phyloP scores from a whole-genome alignment of 2,113 vertebrate species.

The Xiphophorus hellerii region DNA sequence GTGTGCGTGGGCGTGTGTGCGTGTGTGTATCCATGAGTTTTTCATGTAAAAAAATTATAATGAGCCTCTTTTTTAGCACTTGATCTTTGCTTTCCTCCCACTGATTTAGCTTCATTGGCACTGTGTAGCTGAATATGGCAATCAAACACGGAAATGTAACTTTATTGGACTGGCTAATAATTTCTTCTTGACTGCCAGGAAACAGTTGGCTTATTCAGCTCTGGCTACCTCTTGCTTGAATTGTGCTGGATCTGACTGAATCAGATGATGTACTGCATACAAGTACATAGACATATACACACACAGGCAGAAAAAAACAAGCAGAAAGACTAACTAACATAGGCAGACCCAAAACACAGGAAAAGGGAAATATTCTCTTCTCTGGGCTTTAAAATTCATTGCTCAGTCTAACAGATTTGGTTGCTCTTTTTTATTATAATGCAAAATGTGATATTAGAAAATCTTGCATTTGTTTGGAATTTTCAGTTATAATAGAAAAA shows the following conservation, averaged over 20 bases:
- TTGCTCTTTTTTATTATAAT: neutral
- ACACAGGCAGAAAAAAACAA: slow-evolving; percentile 20
- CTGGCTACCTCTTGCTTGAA: slow-evolving; percentile 51
- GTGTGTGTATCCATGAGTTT: neutral
- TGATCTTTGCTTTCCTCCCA: slow-evolving; percentile 64
- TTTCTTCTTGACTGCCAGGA: slow-evolving; percentile 61
- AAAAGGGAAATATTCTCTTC: neutral
- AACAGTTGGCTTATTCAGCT: slow-evolving; percentile 61
- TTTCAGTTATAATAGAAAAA: neutral
- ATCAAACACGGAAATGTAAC: slow-evolving; percentile 70
- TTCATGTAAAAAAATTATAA: slow-evolving; percentile 26
- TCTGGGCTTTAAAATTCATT: slow-evolving; percentile 34
- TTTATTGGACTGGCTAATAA: slow-evolving; percentile 72
- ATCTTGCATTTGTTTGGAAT: slow-evolving; percentile 1
- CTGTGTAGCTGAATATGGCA: slow-evolving; percentile 62
- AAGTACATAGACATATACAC: slow-evolving; percentile 35
- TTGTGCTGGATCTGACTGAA: slow-evolving; percentile 43
- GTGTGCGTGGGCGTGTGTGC: neutral
- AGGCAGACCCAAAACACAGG: slow-evolving; percentile 5
- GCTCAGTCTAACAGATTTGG: slow-evolving; percentile 25
- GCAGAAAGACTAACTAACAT: slow-evolving; percentile 9
- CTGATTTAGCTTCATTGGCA: slow-evolving; percentile 58
- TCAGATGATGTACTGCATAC: slow-evolving; percentile 47
- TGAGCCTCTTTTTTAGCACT: slow-evolving; percentile 55
- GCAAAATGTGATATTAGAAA: neutral